Percentiles rank a stretch among this genome's conserved stretches.
These are phyloP conservation scores for Drosophila neotestacea DNA, from an alignment of 2,888 invertebrate species.

Conservation along the genomic window DNA sequence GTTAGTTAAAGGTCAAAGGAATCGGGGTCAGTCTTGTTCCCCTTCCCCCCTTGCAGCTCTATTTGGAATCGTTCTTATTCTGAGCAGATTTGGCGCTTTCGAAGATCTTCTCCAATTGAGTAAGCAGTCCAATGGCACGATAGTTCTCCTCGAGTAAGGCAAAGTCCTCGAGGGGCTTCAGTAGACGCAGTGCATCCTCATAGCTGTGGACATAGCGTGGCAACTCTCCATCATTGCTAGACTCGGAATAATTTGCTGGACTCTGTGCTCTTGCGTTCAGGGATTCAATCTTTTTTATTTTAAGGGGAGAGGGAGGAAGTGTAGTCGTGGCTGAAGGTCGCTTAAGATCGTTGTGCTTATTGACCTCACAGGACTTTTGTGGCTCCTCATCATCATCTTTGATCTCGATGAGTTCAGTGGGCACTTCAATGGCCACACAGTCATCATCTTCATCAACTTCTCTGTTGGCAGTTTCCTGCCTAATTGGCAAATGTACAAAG, in stretches of 20 bases:
- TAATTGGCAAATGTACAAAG: slow-evolving; percentile 27
- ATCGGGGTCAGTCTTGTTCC: not conserved
- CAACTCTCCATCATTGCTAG: slow-evolving; percentile 53
- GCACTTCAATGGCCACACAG: slow-evolving; percentile 53
- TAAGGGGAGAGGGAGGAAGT: slow-evolving; percentile 45
- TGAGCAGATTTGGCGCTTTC: slow-evolving; percentile 44
- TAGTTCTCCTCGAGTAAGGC: slow-evolving; percentile 82
- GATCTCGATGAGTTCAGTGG: slow-evolving; percentile 58
- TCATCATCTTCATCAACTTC: slow-evolving; percentile 50
- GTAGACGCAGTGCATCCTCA: slow-evolving; percentile 77
- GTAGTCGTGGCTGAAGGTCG: slow-evolving; percentile 5
- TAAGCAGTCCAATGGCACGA: slow-evolving; percentile 82
- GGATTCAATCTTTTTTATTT: slow-evolving; percentile 74
- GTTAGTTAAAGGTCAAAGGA: slow-evolving; percentile 9
- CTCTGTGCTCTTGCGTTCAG: slow-evolving; percentile 34
- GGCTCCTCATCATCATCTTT: slow-evolving; percentile 59
- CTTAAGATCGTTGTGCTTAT: slow-evolving; percentile 22
- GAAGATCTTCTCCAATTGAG: slow-evolving; percentile 82
- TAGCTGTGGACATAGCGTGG: slow-evolving; percentile 71
- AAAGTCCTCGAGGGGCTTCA: slow-evolving; percentile 83
- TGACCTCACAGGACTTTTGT: not conserved
- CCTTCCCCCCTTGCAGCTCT: not conserved
- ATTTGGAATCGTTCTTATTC: slow-evolving; percentile 1
- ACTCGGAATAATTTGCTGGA: slow-evolving; percentile 58
- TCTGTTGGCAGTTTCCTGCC: slow-evolving; percentile 10